These are phyloP conservation scores for Zoroaster sp. DNA, from an alignment of 53 echinoderm and acorn worm genomes.

Conservation along the genomic window DNA sequence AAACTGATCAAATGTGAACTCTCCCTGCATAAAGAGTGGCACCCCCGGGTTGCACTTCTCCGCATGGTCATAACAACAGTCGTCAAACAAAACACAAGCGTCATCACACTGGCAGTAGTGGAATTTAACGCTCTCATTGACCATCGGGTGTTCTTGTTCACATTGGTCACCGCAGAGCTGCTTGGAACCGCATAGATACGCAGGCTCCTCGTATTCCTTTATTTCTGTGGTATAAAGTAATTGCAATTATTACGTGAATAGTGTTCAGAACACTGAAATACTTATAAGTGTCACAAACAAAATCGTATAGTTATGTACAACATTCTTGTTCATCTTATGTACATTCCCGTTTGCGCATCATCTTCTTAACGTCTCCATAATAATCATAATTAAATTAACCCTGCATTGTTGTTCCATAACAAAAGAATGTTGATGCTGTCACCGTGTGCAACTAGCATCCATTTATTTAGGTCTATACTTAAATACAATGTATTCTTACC, in stretches of 20 bases:
- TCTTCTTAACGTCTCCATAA: not conserved
- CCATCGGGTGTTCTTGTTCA: slow-evolving; percentile 5
- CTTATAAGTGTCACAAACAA: not conserved
- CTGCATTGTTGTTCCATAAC: not conserved
- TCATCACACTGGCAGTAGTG: slow-evolving; percentile 53
- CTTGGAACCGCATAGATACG: slow-evolving; percentile 28
- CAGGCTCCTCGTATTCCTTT: not conserved
- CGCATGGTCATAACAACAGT: slow-evolving; percentile 41
- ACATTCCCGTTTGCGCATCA: too few species aligned
- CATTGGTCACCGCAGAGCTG: slow-evolving; percentile 3
- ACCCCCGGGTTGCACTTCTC: not conserved
- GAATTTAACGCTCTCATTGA: not conserved
- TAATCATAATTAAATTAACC: not conserved
- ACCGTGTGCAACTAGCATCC: not conserved
- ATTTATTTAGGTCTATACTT: too few species aligned
- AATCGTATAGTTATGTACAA: not conserved
- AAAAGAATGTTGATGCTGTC: not conserved
- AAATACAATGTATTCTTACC: slow-evolving; percentile 11
- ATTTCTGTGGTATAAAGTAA: not conserved
- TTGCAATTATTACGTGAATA: not conserved
- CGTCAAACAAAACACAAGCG: slow-evolving; percentile 25
- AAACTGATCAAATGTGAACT: not conserved
- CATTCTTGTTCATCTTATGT: too few species aligned
- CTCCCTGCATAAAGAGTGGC: not conserved
- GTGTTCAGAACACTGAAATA: not conserved